Conservation (phyloP, 2,113 vertebrate genomes). For the Bos javanicus region DNA sequence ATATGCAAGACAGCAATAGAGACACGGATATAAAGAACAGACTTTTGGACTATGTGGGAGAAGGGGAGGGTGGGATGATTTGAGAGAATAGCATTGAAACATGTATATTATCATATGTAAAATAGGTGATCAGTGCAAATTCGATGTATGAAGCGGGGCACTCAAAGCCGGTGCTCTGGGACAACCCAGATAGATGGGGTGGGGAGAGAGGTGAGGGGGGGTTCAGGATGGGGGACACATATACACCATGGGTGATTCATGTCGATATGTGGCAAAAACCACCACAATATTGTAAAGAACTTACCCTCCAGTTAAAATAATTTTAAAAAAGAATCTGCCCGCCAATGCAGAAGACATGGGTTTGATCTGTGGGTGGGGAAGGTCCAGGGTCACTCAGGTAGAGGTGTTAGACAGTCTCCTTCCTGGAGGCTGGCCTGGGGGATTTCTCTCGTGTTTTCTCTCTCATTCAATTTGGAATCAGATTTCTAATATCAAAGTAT, state of each 20-base stretch:
- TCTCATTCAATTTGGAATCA: not conserved
- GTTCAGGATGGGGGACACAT: not conserved
- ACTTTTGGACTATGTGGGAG: not conserved
- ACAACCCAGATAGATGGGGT: not conserved
- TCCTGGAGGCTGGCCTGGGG: not conserved
- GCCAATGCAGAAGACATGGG: not conserved
- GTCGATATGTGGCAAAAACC: not conserved
- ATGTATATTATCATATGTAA: not conserved
- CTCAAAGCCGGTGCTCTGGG: not conserved
- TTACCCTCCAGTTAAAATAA: not conserved
- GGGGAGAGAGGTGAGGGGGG: not conserved
- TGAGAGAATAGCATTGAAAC: not conserved
- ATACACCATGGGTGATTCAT: not conserved
- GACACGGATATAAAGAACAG: not conserved
- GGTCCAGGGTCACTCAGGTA: not conserved
- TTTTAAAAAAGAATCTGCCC: not conserved
- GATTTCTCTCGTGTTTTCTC: not conserved
- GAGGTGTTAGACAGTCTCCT: not conserved
- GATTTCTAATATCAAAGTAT: not conserved
- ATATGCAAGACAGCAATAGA: not conserved
- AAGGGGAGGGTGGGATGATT: not conserved
- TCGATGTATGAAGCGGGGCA: not conserved
- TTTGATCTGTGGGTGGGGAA: not conserved
- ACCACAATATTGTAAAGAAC: not conserved
- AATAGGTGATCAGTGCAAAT: not conserved